Base-by-base conservation (phyloP, 2,113 vertebrate genomes). In the Crypturellus undulatus region DNA sequence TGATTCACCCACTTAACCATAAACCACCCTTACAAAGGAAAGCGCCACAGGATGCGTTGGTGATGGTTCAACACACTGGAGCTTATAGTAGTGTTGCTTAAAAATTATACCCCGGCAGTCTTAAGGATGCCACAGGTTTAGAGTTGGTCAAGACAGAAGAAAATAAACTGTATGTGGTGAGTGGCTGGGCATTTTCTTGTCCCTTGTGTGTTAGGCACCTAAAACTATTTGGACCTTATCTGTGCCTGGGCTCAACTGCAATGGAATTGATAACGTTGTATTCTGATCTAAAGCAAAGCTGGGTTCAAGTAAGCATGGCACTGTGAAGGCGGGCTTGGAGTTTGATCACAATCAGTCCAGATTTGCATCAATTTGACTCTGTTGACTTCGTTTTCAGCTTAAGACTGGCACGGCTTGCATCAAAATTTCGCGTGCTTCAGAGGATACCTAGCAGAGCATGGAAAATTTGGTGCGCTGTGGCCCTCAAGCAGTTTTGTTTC, bases 1-100 rank as follows among this genome's bases (percentile, higher is more conserved):
- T 88, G 96, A 86, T 85, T 96, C 92, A 75, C 82, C 76, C 90
- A 91, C 93, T 96, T 96, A 93, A 78, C 94, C 21, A 17, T 89
- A 10, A 73, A 84, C 85, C 18, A 9, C 56, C 24, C 91, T 92
- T 49, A 68, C 24, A 62, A 8, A 49, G 90, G 63, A 32, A 73
- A 58, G 58, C 78, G 12, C 58, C 58, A 13, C 52, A 3, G 51
- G 70, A 43, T 63, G 87, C 89, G 45, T 65, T 67, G 59, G 86
- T 22, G n/a, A 45, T 82, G 78, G 47, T 76, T 94, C 81, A 77
- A 1, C 47, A 76, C 79, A 1, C 67, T 59, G 2, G 70, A 87
- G 69, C 86, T 92, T 45, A 8, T 87, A 43, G 1, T 13, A 45
- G 78, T 38, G 47, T 82, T 38, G 11, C 58, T 89, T 60, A 22